phyloP scores from a whole-genome alignment of 2,113 vertebrate species.

The Mellivora capensis region DNA sequence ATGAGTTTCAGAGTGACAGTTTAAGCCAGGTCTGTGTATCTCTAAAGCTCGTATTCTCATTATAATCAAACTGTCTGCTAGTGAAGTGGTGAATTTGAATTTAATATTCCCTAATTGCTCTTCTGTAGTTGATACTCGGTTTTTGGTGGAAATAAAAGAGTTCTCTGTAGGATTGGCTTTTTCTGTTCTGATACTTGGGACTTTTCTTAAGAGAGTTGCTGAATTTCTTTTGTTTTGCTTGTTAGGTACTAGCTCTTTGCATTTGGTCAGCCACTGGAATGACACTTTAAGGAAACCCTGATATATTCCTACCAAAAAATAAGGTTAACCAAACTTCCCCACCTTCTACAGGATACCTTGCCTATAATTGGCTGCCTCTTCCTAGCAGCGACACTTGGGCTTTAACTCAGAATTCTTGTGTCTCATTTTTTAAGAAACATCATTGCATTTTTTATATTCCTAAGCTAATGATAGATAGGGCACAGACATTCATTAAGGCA shows the following conservation, averaged over 20 bases:
- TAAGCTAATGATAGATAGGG: not conserved
- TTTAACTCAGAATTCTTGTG: not conserved
- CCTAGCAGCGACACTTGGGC: not conserved
- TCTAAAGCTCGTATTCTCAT: not conserved
- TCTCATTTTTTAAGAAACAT: not conserved
- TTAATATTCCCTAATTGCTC: not conserved
- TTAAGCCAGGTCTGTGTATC: not conserved
- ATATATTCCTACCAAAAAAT: not conserved
- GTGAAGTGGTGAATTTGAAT: not conserved
- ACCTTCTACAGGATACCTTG: not conserved
- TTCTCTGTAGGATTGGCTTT: not conserved
- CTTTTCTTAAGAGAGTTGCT: not conserved
- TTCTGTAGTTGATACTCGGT: not conserved
- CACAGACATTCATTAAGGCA: not conserved
- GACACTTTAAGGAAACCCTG: not conserved
- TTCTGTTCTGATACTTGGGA: not conserved
- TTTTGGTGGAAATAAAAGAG: not conserved
- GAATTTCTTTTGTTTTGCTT: not conserved
- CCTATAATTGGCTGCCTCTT: not conserved
- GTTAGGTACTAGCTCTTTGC: not conserved
- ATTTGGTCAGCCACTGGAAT: not conserved
- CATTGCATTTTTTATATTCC: not conserved
- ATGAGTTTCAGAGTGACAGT: not conserved
- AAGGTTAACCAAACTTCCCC: not conserved
- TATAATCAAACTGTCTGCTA: not conserved